Percentiles rank a stretch among this genome's conserved stretches.
Evolutionary conservation across 2,113 vertebrate genomes (phyloP).

Genomic region (Macrotus californicus): DNA sequence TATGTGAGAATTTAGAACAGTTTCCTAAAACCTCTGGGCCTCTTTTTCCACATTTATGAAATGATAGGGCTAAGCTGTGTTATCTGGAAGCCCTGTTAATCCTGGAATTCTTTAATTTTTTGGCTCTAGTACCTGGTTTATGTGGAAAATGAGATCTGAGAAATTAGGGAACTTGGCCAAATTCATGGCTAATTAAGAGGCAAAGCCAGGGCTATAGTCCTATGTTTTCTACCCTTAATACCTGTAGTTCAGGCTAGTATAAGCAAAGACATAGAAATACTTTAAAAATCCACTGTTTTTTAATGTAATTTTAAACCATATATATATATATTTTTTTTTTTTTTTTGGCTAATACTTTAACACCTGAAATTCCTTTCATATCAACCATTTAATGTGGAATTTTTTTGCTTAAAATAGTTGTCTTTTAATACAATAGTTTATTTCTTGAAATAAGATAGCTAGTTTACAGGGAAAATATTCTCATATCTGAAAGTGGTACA

Average conservation of each 20-base stretch:
- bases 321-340: neutral
- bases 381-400: neutral
- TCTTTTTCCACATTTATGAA: neutral
- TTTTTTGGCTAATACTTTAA: neutral
- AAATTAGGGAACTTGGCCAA: neutral
- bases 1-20: neutral
- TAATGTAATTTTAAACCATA: neutral
- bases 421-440: neutral
- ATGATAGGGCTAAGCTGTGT: neutral
- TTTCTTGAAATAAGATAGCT: neutral
- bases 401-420: slow-evolving; percentile 22
- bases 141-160: neutral
- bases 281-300: neutral
- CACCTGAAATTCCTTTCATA: neutral
- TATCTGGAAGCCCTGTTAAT: neutral
- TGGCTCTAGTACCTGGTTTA: neutral
- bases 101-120: slow-evolving; percentile 15
- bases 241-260: neutral
- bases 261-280: neutral
- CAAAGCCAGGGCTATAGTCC: neutral
- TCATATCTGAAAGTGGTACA: neutral
- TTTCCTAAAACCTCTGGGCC: neutral
- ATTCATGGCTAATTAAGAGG: neutral
- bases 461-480: neutral
- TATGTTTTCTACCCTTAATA: neutral